A percentile compares a stretch with the other conserved stretches of the same genome.
Conservation (phyloP, 2,888 invertebrate species). For the Diachrysia chrysitis region DNA sequence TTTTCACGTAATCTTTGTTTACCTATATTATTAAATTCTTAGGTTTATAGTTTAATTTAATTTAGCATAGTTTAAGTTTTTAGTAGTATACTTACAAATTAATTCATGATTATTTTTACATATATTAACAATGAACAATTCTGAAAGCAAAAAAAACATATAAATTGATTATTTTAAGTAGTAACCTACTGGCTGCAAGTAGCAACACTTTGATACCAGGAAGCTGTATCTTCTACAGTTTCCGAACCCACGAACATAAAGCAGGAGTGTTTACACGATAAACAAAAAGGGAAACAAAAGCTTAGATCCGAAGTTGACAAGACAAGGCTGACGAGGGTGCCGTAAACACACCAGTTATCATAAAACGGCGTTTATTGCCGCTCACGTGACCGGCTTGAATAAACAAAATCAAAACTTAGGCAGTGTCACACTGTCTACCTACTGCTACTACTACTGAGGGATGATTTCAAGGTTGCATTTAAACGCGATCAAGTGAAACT, state of each 20-base stretch:
- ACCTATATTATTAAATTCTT: no score
- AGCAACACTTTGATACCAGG: not conserved
- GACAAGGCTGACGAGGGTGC: constrained; percentile 32
- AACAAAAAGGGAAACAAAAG: constrained; percentile 20
- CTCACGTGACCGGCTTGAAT: constrained; percentile 44
- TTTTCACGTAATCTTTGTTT: no score
- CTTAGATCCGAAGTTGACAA: constrained; percentile 36
- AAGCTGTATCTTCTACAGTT: not conserved
- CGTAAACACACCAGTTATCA: constrained; percentile 56
- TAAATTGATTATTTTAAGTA: not conserved
- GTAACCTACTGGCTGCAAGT: not conserved
- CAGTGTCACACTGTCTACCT: not conserved
- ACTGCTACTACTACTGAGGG: not conserved
- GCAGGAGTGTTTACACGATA: constrained; percentile 20
- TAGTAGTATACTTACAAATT: no score
- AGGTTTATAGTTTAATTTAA: no score
- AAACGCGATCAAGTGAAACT: no score
- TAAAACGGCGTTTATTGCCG: constrained; percentile 63
- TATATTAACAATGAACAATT: no score
- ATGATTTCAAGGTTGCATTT: not conserved
- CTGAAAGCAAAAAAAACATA: no score
- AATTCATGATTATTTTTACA: no score
- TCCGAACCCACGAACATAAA: not conserved
- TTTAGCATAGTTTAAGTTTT: no score
- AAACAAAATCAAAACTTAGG: constrained; percentile 23